phyloP scores from a whole-genome alignment of 2,888 invertebrate species.

The Catocala nupta region DNA sequence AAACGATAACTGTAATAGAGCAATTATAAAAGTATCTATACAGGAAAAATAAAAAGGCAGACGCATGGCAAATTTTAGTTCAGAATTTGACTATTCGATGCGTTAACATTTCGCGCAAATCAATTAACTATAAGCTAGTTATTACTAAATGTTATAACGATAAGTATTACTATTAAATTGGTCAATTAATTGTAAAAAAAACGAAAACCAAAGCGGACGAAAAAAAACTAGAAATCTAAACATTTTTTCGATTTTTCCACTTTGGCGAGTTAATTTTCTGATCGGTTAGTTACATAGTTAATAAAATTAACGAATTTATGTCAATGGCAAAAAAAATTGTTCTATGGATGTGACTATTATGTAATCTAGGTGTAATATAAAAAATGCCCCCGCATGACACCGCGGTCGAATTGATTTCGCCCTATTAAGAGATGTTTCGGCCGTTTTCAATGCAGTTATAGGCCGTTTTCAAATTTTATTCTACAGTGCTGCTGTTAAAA shows the following conservation, averaged over 20 bases:
- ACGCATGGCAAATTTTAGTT: too few relatives aligned
- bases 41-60: too few relatives aligned
- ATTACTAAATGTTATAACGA: conserved; percentile 43
- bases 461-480: neutral
- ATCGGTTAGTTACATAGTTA: conserved; percentile 43
- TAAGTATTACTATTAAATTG: conserved; percentile 38
- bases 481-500: too few relatives aligned
- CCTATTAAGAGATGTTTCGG: neutral
- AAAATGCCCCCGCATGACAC: conserved; percentile 1
- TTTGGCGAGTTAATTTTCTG: conserved; percentile 26
- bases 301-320: conserved; percentile 62
- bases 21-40: too few relatives aligned
- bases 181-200: conserved; percentile 17
- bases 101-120: conserved; percentile 1
- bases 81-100: too few relatives aligned
- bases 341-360: conserved; percentile 75
- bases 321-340: conserved; percentile 41
- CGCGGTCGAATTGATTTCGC: neutral
- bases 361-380: conserved; percentile 13
- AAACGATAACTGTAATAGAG: too few relatives aligned
- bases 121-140: conserved; percentile 29
- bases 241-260: neutral
- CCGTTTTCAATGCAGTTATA: neutral
- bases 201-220: neutral
- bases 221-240: neutral